Conservation (phyloP, 2,113 vertebrate genomes). For the Notarius quadriscutis region DNA sequence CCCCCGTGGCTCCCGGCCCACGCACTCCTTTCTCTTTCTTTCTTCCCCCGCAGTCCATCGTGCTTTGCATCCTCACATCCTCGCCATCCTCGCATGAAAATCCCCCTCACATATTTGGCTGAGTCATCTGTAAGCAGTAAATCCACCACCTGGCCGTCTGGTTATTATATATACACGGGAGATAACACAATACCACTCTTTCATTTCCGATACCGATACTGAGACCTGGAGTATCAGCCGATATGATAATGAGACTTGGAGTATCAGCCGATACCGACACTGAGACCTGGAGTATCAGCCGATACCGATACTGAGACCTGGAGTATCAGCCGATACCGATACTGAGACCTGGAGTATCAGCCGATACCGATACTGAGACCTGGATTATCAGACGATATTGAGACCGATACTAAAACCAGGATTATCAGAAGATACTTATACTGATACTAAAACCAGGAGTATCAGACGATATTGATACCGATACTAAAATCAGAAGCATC, state of each 20-base stretch:
- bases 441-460: not conserved
- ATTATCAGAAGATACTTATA: not conserved
- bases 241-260: not conserved
- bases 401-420: not conserved
- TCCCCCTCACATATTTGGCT: conserved; percentile 53
- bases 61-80: conserved; percentile 43
- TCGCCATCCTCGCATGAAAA: conserved; percentile 40
- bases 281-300: not conserved
- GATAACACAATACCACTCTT: not conserved
- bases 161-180: conserved; percentile 22
- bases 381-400: not conserved
- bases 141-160: conserved; percentile 40
- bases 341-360: not conserved
- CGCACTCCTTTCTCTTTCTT: conserved; percentile 26
- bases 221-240: not conserved
- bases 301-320: not conserved
- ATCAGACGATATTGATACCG: not conserved
- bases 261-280: not conserved
- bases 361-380: not conserved
- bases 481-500: not conserved
- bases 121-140: conserved; percentile 52
- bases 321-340: not conserved
- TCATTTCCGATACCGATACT: not conserved
- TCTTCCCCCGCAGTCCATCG: conserved; percentile 57
- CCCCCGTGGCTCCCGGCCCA: conserved; percentile 51